These are phyloP conservation scores for Drosophila pegasa DNA, from an alignment of 2,888 invertebrate species.

Conservation along the genomic window DNA sequence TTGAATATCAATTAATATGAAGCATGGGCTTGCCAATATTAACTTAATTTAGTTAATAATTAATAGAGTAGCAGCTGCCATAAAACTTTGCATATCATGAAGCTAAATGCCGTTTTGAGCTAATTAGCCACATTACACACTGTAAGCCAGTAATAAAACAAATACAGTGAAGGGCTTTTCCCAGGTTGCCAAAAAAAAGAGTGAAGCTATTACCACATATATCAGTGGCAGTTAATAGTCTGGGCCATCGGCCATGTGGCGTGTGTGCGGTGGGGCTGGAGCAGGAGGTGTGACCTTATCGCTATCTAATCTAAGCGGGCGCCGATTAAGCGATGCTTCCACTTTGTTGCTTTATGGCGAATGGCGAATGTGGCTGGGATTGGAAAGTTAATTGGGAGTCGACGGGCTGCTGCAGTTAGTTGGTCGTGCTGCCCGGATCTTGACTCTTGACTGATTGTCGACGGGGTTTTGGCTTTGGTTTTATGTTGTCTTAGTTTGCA, in stretches of 20 bases:
- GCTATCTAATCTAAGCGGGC: slow-evolving; percentile 60
- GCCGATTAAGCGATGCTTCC: slow-evolving; percentile 60
- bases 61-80: neutral
- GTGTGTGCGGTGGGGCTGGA: neutral
- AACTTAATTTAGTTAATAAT: neutral
- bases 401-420: slow-evolving; percentile 10
- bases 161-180: slow-evolving; percentile 1
- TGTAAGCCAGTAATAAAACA: slow-evolving; percentile 16
- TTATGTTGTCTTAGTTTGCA: slow-evolving; percentile 63
- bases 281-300: slow-evolving; percentile 20
- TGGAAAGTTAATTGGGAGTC: slow-evolving; percentile 61
- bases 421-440: slow-evolving; percentile 11
- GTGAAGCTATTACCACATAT: slow-evolving; percentile 8
- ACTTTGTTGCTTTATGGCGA: slow-evolving; percentile 39
- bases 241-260: neutral
- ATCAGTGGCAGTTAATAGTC: slow-evolving; percentile 4
- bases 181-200: neutral
- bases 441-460: slow-evolving; percentile 67
- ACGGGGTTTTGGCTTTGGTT: slow-evolving; percentile 32
- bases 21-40: no score
- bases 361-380: slow-evolving; percentile 32
- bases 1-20: no score
- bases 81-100: neutral
- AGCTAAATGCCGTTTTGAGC: neutral
- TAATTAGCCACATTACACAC: slow-evolving; percentile 14